Percentiles rank a stretch among this genome's conserved stretches.
Conservation (phyloP, 2,113 vertebrate genomes). For the Ciconia maguari region DNA sequence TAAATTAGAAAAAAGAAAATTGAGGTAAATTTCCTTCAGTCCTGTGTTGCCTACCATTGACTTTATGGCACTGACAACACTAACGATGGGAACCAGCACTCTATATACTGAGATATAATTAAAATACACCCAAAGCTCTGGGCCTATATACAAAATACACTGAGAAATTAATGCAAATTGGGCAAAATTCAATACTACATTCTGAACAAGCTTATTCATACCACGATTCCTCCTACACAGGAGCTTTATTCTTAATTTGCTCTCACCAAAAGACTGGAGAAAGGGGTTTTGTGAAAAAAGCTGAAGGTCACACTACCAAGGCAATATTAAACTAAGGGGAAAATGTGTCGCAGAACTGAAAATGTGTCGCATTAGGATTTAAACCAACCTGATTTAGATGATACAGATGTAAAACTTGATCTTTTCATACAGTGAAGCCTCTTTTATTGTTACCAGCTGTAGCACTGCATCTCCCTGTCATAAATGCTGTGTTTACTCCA, state of each 20-base stretch:
- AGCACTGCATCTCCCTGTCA: neutral
- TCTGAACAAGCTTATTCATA: slow-evolving; percentile 23
- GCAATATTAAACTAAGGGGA: slow-evolving; percentile 18
- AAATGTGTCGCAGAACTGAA: neutral
- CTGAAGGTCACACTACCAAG: neutral
- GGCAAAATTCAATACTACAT: neutral
- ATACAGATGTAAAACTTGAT: slow-evolving; percentile 48
- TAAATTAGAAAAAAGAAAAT: neutral
- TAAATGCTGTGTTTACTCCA: slow-evolving; percentile 4
- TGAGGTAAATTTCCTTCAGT: neutral
- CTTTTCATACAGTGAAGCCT: slow-evolving; percentile 31
- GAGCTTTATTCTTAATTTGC: slow-evolving; percentile 38
- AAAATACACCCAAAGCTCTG: slow-evolving; percentile 17
- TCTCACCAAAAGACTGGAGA: neutral
- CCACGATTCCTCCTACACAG: neutral
- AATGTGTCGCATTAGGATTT: slow-evolving; percentile 36
- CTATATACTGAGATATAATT: neutral
- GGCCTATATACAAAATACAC: neutral
- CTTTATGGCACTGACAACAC: neutral
- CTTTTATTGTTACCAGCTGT: slow-evolving; percentile 24
- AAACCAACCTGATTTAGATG: slow-evolving; percentile 42
- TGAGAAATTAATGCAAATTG: neutral
- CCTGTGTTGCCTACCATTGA: neutral
- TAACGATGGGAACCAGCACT: neutral
- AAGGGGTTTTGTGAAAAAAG: slow-evolving; percentile 1